Percentiles rank a stretch among this genome's conserved stretches.
Evolutionary conservation across 2,797 vertebrate species (phyloP).

Genomic region (Pitangus sulphuratus): DNA sequence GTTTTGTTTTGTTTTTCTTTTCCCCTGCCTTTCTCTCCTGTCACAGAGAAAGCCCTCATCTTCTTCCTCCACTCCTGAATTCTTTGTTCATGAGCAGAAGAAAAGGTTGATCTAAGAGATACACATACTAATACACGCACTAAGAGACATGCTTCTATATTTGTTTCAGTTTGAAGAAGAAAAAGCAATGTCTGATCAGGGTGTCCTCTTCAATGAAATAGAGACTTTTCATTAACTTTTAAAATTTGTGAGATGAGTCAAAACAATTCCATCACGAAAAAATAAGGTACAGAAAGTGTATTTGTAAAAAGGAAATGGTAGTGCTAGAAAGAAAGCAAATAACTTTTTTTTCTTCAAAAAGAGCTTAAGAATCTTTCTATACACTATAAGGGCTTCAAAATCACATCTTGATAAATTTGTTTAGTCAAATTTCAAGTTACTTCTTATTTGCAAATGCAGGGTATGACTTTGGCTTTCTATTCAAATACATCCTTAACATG

Average conservation of each 20-base stretch:
- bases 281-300: neutral
- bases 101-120: neutral
- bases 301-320: neutral
- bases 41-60: neutral
- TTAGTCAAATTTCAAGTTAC: neutral
- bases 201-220: neutral
- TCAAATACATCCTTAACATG: neutral
- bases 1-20: neutral
- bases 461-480: neutral
- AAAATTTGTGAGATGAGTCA: neutral
- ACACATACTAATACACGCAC: neutral
- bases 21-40: neutral
- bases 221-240: neutral
- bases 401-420: neutral
- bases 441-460: neutral
- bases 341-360: neutral
- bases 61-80: neutral
- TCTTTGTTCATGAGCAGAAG: neutral
- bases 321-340: neutral
- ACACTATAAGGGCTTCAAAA: neutral
- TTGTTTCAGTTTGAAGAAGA: neutral
- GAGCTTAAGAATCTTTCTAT: neutral
- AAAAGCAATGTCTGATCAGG: neutral
- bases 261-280: conserved; percentile 8
- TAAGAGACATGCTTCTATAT: neutral